Percentiles rank a stretch among this genome's conserved stretches.
phyloP scores from a whole-genome alignment of 2,113 vertebrate genomes.

The Lamprotornis superbus region DNA sequence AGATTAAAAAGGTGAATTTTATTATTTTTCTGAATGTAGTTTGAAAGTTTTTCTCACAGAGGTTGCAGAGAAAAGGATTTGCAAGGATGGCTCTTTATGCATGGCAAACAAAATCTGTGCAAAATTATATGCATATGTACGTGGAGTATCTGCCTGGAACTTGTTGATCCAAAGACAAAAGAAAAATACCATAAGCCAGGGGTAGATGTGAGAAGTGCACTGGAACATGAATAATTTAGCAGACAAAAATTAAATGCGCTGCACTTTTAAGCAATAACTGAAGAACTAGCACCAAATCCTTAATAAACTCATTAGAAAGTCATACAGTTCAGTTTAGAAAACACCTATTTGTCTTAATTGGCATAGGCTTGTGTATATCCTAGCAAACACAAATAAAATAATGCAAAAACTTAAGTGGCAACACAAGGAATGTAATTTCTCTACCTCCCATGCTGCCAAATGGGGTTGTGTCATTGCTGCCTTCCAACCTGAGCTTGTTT shows the following conservation, averaged over 20 bases:
- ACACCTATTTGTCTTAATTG: slow-evolving; percentile 21
- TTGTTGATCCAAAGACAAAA: neutral
- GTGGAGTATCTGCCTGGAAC: neutral
- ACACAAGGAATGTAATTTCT: slow-evolving; percentile 49
- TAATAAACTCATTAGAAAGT: slow-evolving; percentile 26
- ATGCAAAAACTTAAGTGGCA: slow-evolving; percentile 44
- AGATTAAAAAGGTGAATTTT: neutral
- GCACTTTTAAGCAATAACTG: neutral
- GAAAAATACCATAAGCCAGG: neutral
- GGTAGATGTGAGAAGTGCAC: neutral
- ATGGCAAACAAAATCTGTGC: neutral
- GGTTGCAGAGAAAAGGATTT: neutral
- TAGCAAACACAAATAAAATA: slow-evolving; percentile 14
- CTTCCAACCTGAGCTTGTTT: slow-evolving; percentile 38
- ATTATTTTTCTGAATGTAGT: neutral
- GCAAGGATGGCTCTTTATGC: neutral
- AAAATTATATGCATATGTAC: neutral
- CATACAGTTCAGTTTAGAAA: slow-evolving; percentile 43
- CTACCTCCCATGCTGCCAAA: slow-evolving; percentile 24
- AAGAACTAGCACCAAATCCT: slow-evolving; percentile 28
- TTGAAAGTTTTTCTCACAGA: neutral
- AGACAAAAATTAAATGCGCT: neutral
- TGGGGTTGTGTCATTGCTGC: neutral
- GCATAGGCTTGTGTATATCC: neutral
- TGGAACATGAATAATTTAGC: neutral